These are phyloP conservation scores for Zhengitettix transpicula DNA, from an alignment of 2,888 invertebrate species.

Conservation along the genomic window DNA sequence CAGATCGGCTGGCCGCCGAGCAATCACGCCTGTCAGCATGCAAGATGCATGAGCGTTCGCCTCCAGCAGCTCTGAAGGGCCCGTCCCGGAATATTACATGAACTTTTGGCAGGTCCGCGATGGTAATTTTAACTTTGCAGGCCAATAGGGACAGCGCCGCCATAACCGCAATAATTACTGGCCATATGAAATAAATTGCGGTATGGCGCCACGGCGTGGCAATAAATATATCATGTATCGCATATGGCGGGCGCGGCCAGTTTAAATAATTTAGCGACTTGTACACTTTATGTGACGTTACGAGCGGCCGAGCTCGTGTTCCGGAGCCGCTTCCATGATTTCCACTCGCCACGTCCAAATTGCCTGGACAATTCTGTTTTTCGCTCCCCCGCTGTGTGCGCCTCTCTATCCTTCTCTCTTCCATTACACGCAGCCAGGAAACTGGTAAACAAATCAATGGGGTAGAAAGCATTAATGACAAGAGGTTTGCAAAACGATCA, in stretches of 20 bases:
- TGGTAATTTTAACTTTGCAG: conserved; percentile 10
- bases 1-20: too few species aligned
- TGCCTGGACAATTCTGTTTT: too few species aligned
- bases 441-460: too few species aligned
- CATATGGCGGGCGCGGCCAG: background rate
- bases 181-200: conserved; percentile 9
- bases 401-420: too few species aligned
- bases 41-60: too few species aligned
- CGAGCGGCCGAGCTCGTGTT: background rate
- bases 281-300: background rate
- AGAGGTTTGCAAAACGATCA: too few species aligned
- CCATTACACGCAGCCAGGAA: too few species aligned
- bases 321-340: too few species aligned
- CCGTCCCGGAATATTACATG: conserved; percentile 12
- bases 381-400: too few species aligned
- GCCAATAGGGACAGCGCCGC: background rate
- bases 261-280: background rate
- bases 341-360: too few species aligned
- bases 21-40: too few species aligned
- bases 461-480: too few species aligned
- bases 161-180: conserved; percentile 9
- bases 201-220: conserved; percentile 5
- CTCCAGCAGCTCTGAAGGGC: conserved; percentile 1
- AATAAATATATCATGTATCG: conserved; percentile 8
- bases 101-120: conserved; percentile 10